Evolutionary conservation across 2,888 invertebrate genomes (phyloP), one percentile per base, ranked within the genome.

Genomic region (Chaetogeoica ovagalla): DNA sequence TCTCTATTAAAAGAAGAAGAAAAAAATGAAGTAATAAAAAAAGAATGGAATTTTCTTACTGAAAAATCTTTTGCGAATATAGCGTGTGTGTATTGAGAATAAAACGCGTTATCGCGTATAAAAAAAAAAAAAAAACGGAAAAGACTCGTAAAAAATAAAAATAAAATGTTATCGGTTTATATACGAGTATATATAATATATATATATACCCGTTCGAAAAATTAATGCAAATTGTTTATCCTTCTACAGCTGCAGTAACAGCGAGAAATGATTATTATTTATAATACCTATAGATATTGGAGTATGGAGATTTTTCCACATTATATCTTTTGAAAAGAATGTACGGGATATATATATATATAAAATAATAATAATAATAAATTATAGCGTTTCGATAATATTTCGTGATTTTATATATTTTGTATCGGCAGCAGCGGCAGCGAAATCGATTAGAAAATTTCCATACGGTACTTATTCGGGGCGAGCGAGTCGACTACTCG

Each of bases 221-320:
- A 69, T 76, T 76, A 76, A 76, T 69, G 59, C 68, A 68, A 76
- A 75, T 76, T 69, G 66, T 76, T 69, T 68, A 68, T 76, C 68
- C 68, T n/a, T 23, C 39, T 30, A 37, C 23, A 21, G 39, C 39
- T n/a, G 52, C 23, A 21, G 39, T 3, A 23, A 19, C 57, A 39
- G 30, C 30, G 65, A n/a, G 65, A 75, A 75, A 75, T 57, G 19
- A 37, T 73, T 74, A 30, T 30, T 30, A 30, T 30, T 30, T 30
- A 30, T 55, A 63, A n/a, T 39, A 30, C 30, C 30, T 30, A 57
- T 57, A 43, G 17, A 75, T 66, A 65, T 66, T 9, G 13, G 30
- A 13, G 21, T 43, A 43, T 57, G 23, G 52, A 30, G 11, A 23
- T 15, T 13, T 69, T 55, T 30, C 30, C 30, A 4, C 30, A 23